phyloP scores from a whole-genome alignment of 2,888 invertebrate species.

The Melanargia galathea region DNA sequence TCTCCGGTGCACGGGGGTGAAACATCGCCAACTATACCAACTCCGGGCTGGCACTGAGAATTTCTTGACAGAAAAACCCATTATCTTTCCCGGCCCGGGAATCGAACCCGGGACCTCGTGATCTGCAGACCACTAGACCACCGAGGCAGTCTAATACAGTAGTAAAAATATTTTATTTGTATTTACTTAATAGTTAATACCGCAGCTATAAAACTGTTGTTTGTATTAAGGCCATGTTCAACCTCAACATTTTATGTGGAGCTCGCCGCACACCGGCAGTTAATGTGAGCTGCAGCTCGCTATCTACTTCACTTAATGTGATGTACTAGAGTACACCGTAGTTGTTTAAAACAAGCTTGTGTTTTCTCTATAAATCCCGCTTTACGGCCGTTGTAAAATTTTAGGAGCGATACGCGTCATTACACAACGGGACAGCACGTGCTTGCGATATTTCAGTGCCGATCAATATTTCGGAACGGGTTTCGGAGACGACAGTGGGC shows the following conservation, averaged over 20 bases:
- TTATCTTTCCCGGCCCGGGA: too few species aligned
- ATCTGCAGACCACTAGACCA: too few species aligned
- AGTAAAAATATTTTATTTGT: too few species aligned
- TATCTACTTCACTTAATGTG: constrained; percentile 34
- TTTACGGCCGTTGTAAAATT: constrained; percentile 17
- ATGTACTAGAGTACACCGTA: constrained; percentile 22
- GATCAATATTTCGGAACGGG: neutral
- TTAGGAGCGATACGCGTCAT: constrained; percentile 10
- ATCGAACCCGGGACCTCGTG: too few species aligned
- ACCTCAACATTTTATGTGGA: neutral
- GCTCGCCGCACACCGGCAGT: neutral
- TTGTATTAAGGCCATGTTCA: neutral
- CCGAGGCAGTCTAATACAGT: too few species aligned
- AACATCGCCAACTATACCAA: too few species aligned
- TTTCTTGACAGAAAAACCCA: too few species aligned
- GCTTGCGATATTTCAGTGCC: constrained; percentile 1
- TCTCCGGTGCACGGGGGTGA: too few species aligned
- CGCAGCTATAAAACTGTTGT: neutral
- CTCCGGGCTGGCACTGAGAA: too few species aligned
- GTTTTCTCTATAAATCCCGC: neutral
- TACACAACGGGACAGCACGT: neutral
- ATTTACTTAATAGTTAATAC: neutral
- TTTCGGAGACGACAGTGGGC: neutral
- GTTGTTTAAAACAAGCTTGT: constrained; percentile 17
- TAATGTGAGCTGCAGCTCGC: constrained; percentile 25